A percentile compares a stretch with the other conserved stretches of the same genome.
phyloP scores from a whole-genome alignment of 1,140 invertebrate species.

The Drosophila hydei region DNA sequence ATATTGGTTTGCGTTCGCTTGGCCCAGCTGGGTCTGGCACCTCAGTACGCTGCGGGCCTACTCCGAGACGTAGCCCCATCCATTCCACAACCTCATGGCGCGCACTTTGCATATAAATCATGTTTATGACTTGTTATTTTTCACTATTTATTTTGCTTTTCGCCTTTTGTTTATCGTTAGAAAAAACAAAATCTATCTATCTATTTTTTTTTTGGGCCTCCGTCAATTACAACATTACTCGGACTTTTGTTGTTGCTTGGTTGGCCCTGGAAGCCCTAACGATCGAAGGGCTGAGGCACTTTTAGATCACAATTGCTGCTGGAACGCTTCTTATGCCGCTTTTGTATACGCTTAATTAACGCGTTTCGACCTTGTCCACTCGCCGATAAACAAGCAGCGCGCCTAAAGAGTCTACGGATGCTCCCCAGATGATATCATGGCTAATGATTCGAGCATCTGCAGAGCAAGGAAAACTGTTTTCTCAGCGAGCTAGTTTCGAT shows the following conservation, averaged over 20 bases:
- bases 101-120: slow-evolving; percentile 81
- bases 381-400: slow-evolving; percentile 10
- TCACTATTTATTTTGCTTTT: slow-evolving; percentile 76
- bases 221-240: slow-evolving; percentile 78
- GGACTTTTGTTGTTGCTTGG: slow-evolving; percentile 16
- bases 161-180: slow-evolving; percentile 61
- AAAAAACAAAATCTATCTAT: slow-evolving; percentile 54
- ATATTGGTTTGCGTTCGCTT: slow-evolving; percentile 45
- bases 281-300: slow-evolving; percentile 17
- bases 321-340: slow-evolving; percentile 5
- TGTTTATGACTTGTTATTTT: slow-evolving; percentile 82
- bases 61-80: not conserved
- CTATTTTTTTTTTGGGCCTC: slow-evolving; percentile 36
- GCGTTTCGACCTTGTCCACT: slow-evolving; percentile 35
- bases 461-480: no score
- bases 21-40: slow-evolving; percentile 60
- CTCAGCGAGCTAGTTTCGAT: no score
- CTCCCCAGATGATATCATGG: slow-evolving; percentile 31
- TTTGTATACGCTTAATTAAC: slow-evolving; percentile 36
- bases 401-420: slow-evolving; percentile 6
- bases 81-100: slow-evolving; percentile 44
- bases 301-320: slow-evolving; percentile 28
- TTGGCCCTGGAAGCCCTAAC: slow-evolving; percentile 24
- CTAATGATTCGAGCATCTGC: not conserved
- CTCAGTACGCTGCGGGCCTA: slow-evolving; percentile 31